phyloP scores from a whole-genome alignment of 2,797 vertebrate genomes.

The Acridotheres tristis region DNA sequence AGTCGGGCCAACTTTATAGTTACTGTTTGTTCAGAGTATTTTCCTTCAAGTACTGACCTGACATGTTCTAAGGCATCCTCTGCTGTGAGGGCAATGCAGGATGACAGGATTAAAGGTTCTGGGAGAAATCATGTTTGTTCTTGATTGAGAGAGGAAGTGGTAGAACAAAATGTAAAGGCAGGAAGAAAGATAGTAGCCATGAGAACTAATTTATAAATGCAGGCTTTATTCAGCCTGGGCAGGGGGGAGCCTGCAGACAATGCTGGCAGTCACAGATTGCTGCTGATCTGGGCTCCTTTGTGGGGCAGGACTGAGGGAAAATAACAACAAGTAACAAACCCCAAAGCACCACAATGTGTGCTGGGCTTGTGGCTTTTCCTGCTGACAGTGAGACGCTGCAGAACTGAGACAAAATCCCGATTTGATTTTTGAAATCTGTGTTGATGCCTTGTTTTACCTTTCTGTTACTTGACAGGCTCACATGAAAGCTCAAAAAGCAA shows the following conservation, averaged over 20 bases:
- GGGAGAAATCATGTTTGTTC: slow-evolving; percentile 14
- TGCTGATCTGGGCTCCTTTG: background rate
- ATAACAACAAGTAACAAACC: background rate
- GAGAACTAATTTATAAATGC: background rate
- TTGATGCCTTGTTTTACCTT: background rate
- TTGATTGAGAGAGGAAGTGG: slow-evolving; percentile 15
- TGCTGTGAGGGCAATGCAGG: background rate
- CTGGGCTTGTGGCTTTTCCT: background rate
- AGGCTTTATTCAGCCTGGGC: background rate
- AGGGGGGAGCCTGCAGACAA: background rate
- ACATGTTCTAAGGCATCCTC: background rate
- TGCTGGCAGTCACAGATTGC: background rate
- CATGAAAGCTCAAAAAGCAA: slow-evolving; percentile 77
- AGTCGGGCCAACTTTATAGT: too few species aligned
- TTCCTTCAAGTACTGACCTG: background rate
- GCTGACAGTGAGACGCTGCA: background rate
- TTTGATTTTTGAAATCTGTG: background rate
- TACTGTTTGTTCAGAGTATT: background rate
- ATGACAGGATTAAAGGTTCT: slow-evolving; percentile 16
- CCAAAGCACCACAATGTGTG: background rate
- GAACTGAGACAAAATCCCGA: background rate
- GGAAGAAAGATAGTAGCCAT: background rate
- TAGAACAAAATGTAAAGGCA: background rate
- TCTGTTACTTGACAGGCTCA: slow-evolving; percentile 73
- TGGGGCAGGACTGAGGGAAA: background rate